Conservation (phyloP, 2,888 invertebrate species). For the Dryococelus australis region DNA sequence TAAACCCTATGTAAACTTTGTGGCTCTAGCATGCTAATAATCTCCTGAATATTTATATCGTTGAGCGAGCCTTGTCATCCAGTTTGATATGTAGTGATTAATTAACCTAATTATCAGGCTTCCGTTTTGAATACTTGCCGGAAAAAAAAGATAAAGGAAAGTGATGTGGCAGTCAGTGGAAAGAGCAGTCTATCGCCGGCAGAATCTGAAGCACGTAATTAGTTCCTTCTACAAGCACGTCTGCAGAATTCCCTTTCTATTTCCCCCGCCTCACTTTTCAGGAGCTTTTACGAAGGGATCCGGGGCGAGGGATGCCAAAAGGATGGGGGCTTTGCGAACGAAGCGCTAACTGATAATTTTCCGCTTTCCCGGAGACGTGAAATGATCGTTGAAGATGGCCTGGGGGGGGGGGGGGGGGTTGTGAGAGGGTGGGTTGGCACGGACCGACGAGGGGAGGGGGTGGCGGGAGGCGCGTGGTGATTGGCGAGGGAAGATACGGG, state of each 20-base stretch:
- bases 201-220: conserved; percentile 10
- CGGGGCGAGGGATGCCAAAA: too few species aligned
- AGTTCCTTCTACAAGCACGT: not conserved
- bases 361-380: conserved; percentile 9
- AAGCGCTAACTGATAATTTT: conserved; percentile 16
- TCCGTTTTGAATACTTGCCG: not conserved
- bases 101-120: not conserved
- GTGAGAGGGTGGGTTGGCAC: not conserved
- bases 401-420: not conserved
- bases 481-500: not conserved
- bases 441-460: not conserved
- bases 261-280: not conserved
- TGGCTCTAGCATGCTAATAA: too few species aligned
- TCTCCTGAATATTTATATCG: too few species aligned
- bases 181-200: not conserved
- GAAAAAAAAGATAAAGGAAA: not conserved
- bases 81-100: not conserved
- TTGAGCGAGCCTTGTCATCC: not conserved
- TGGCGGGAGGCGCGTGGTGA: not conserved
- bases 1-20: too few species aligned
- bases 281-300: not conserved
- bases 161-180: not conserved
- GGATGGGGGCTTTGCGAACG: not conserved
- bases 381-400: not conserved
- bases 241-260: not conserved